A percentile compares a stretch with the other conserved stretches of the same genome.
phyloP scores from a whole-genome alignment of 2,797 vertebrate species.

The Enteromius trimaculatus region DNA sequence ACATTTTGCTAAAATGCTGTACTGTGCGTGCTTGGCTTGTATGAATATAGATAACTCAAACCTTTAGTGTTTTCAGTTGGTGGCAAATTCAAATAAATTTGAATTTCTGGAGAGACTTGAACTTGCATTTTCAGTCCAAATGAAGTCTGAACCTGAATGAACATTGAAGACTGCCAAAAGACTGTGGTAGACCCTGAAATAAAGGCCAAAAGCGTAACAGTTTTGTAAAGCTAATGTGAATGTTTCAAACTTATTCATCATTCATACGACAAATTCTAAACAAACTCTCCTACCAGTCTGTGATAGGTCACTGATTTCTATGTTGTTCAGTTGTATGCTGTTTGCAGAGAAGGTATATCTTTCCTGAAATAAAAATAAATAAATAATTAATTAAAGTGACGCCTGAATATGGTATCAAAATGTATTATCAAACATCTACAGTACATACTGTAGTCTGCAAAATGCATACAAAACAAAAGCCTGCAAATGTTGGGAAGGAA shows the following conservation, averaged over 20 bases:
- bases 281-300: conserved; percentile 66
- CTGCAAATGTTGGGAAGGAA: neutral
- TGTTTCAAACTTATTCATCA: neutral
- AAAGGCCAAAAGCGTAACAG: neutral
- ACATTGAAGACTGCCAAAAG: conserved; percentile 79
- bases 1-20: neutral
- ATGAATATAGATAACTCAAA: conserved; percentile 37
- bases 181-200: conserved; percentile 67
- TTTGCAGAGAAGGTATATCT: conserved; percentile 66
- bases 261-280: neutral
- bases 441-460: neutral
- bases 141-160: conserved; percentile 69
- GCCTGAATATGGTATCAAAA: neutral
- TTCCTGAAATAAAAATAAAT: conserved; percentile 59
- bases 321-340: conserved; percentile 57
- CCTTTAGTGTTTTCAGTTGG: conserved; percentile 64
- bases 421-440: neutral
- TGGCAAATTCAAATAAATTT: conserved; percentile 71
- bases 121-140: conserved; percentile 74
- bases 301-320: conserved; percentile 67
- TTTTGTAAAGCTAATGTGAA: neutral
- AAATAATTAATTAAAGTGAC: neutral
- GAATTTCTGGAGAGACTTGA: conserved; percentile 71
- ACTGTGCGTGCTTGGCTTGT: neutral
- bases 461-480: neutral